phyloP scores from a whole-genome alignment of 1,140 invertebrate genomes.

The Marisa cornuarietis region DNA sequence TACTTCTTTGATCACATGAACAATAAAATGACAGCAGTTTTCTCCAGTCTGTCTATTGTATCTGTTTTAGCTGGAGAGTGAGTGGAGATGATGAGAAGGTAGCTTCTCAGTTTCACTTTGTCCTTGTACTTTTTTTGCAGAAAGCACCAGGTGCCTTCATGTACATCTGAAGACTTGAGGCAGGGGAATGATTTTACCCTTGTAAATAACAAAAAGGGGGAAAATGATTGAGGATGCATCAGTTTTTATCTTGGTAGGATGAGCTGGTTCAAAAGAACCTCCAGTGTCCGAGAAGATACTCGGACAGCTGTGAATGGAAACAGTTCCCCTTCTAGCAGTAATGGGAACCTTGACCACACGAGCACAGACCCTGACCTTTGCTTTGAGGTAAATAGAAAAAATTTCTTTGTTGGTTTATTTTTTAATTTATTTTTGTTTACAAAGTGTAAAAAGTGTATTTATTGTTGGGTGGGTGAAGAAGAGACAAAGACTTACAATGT shows the following conservation, averaged over 20 bases:
- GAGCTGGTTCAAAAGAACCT: conserved; percentile 58
- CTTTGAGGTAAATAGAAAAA: conserved; percentile 71
- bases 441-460: too few species aligned
- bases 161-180: too few species aligned
- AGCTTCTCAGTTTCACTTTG: background rate
- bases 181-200: too few species aligned
- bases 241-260: conserved; percentile 32
- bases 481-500: too few species aligned
- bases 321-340: background rate
- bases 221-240: background rate
- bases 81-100: too few species aligned
- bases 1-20: too few species aligned
- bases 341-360: conserved; percentile 27
- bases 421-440: too few species aligned
- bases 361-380: conserved; percentile 60
- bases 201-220: background rate
- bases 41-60: too few species aligned
- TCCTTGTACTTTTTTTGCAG: background rate
- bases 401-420: too few species aligned
- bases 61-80: too few species aligned
- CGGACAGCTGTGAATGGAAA: conserved; percentile 33
- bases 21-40: too few species aligned
- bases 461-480: too few species aligned
- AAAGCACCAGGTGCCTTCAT: background rate
- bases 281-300: conserved; percentile 18